Percentiles rank a stretch among this genome's conserved stretches.
These are phyloP conservation scores for Aphidius gifuensis DNA, from an alignment of 1,140 invertebrate genomes.

Conservation along the genomic window DNA sequence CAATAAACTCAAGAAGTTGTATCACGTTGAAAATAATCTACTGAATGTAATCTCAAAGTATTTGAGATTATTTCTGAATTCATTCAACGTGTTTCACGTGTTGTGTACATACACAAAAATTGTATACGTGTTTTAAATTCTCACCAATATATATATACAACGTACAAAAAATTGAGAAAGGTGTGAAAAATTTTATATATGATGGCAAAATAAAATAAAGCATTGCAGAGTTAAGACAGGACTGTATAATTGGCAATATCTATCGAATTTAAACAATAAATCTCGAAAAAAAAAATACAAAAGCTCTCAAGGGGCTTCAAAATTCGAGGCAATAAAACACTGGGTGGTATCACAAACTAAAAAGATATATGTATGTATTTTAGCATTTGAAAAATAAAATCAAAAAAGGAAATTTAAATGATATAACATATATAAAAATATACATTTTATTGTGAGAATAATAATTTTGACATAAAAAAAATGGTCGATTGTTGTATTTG, in stretches of 20 bases:
- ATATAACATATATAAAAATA: too few relatives aligned
- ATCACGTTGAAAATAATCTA: too few relatives aligned
- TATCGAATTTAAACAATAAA: conserved; percentile 45
- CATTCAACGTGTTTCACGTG: conserved; percentile 33
- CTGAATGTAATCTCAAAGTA: not conserved
- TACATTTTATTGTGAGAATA: too few relatives aligned
- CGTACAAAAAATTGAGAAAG: conserved; percentile 23
- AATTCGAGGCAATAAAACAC: conserved; percentile 42
- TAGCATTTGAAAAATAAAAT: too few relatives aligned
- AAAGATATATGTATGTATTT: too few relatives aligned
- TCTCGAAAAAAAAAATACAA: conserved; percentile 24
- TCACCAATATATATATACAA: conserved; percentile 24
- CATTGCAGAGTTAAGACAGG: conserved; percentile 22
- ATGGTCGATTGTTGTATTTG: too few relatives aligned
- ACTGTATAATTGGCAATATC: conserved; percentile 44
- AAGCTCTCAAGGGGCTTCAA: conserved; percentile 29
- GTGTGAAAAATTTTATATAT: conserved; percentile 12
- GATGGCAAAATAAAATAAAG: not conserved
- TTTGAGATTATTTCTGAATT: conserved; percentile 32
- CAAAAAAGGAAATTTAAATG: too few relatives aligned
- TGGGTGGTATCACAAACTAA: conserved; percentile 36
- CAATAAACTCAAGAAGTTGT: too few relatives aligned
- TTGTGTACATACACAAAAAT: conserved; percentile 33
- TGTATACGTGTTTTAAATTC: conserved; percentile 43
- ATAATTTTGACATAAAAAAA: too few relatives aligned